phyloP scores from a whole-genome alignment of 2,888 invertebrate genomes.

The Caradrina kadenii region DNA sequence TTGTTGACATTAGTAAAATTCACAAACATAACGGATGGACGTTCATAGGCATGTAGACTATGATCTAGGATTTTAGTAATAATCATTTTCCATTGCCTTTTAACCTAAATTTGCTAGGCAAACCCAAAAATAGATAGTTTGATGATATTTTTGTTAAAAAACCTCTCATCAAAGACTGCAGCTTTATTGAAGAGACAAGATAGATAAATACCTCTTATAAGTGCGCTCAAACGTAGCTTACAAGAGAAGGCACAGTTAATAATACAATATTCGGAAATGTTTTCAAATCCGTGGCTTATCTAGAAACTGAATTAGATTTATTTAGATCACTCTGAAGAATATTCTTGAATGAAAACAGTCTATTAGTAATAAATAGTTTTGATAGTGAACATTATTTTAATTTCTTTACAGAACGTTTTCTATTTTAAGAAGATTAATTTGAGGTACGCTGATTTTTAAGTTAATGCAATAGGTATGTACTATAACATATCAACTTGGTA shows the following conservation, averaged over 20 bases:
- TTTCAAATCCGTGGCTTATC: background rate
- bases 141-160: too few species aligned
- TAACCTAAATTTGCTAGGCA: background rate
- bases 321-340: too few species aligned
- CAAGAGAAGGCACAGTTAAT: too few species aligned
- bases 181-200: too few species aligned
- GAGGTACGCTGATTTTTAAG: conserved; percentile 8
- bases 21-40: background rate
- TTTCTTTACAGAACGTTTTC: conserved; percentile 22
- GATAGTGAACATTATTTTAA: background rate
- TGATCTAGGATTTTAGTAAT: background rate
- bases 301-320: background rate
- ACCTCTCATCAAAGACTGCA: background rate
- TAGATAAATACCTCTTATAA: too few species aligned
- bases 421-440: conserved; percentile 20
- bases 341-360: background rate
- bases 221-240: too few species aligned
- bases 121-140: background rate
- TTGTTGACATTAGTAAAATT: background rate
- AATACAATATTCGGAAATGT: too few species aligned
- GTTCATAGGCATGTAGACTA: background rate
- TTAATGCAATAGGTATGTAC: conserved; percentile 30
- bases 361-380: conserved; percentile 1
- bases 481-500: background rate
- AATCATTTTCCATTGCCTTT: background rate